These are phyloP conservation scores for Crotalus horridus DNA, from an alignment of 2,113 vertebrate species.

Conservation along the genomic window DNA sequence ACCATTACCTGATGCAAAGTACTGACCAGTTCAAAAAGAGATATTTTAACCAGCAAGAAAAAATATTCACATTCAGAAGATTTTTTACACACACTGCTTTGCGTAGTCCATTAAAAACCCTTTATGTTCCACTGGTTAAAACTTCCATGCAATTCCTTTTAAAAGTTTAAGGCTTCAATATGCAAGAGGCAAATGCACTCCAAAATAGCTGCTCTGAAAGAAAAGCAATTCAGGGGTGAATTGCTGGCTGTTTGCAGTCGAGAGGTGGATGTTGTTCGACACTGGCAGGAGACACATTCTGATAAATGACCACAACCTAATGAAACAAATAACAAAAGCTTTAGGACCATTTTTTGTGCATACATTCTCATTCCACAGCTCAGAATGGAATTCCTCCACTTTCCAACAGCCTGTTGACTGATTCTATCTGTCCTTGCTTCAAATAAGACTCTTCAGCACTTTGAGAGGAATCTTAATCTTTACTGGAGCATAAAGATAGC, in stretches of 20 bases:
- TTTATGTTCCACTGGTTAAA: not conserved
- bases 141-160: not conserved
- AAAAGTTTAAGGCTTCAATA: not conserved
- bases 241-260: not conserved
- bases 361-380: not conserved
- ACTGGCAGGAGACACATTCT: not conserved
- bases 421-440: not conserved
- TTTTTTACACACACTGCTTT: not conserved
- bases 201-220: not conserved
- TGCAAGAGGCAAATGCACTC: not conserved
- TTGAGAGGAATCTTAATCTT: not conserved
- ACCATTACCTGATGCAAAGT: not conserved
- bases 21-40: rapidly evolving
- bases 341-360: not conserved
- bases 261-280: rapidly evolving
- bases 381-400: not conserved
- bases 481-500: not conserved
- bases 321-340: not conserved
- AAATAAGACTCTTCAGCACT: not conserved
- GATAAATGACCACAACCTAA: slow-evolving; percentile 17
- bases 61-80: not conserved
- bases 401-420: not conserved
- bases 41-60: not conserved
- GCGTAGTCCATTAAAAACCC: not conserved
- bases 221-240: not conserved